phyloP scores from a whole-genome alignment of 1,140 invertebrate species.

The Dreissena polymorpha region DNA sequence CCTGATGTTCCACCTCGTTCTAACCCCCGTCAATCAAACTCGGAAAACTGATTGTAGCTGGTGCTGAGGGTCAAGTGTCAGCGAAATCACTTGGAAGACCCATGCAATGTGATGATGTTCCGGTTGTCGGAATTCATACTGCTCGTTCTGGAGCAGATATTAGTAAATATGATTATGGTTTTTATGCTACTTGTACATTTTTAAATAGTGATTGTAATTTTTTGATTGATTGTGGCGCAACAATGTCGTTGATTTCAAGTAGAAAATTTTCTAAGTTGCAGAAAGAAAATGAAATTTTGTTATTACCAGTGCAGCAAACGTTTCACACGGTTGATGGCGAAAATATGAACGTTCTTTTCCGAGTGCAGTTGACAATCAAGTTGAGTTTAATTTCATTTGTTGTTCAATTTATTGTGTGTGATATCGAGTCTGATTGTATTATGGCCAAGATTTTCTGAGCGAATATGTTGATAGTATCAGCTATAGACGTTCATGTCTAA shows the following conservation, averaged over 20 bases:
- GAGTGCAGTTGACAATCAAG: neutral
- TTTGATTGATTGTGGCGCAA: slow-evolving; percentile 1
- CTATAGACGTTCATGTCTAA: neutral
- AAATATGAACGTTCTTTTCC: neutral
- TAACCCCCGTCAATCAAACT: neutral
- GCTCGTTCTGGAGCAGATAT: neutral
- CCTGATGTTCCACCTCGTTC: no score
- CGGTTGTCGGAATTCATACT: neutral
- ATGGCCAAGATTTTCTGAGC: neutral
- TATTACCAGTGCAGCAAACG: neutral
- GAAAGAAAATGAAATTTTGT: neutral
- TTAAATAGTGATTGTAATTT: neutral
- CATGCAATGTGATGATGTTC: neutral
- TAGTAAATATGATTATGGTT: neutral
- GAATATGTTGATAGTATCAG: slow-evolving; percentile 16
- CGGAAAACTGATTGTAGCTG: slow-evolving; percentile 3
- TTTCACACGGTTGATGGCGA: neutral
- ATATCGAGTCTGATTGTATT: slow-evolving; percentile 15
- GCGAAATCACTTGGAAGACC: neutral
- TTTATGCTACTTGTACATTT: neutral
- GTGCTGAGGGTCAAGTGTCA: slow-evolving; percentile 2
- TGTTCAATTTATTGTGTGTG: neutral
- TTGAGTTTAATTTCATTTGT: neutral
- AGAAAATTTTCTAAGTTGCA: neutral
- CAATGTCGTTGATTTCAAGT: neutral